phyloP scores from a whole-genome alignment of 1,140 invertebrate genomes.

The Druon quercuslanigerum region DNA sequence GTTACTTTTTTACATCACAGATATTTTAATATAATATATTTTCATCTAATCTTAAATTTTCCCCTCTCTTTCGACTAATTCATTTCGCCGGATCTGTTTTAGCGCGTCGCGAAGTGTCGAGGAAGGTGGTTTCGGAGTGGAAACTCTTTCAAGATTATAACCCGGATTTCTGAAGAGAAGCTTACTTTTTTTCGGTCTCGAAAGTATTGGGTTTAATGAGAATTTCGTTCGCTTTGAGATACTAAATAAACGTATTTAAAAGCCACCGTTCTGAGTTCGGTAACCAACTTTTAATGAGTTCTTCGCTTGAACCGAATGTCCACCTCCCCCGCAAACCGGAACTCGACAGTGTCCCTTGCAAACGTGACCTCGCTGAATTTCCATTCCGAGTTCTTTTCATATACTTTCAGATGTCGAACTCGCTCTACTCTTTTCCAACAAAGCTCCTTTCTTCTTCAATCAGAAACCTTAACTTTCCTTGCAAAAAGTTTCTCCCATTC shows the following conservation, averaged over 20 bases:
- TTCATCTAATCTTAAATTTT: slow-evolving; percentile 74
- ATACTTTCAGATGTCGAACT: not conserved
- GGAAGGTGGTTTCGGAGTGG: slow-evolving; percentile 48
- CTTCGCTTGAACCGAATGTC: slow-evolving; percentile 27
- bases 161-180: not conserved
- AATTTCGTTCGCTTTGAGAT: slow-evolving; percentile 11
- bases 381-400: slow-evolving; percentile 1
- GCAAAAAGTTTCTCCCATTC: not conserved
- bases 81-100: slow-evolving; percentile 48
- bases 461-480: not conserved
- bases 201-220: not conserved
- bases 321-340: slow-evolving; percentile 36
- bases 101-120: slow-evolving; percentile 50
- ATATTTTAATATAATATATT: slow-evolving; percentile 76
- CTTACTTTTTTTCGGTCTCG: not conserved
- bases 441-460: not conserved
- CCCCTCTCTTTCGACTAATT: slow-evolving; percentile 65
- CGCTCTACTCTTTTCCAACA: slow-evolving; percentile 8
- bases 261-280: not conserved
- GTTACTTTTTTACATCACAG: slow-evolving; percentile 77
- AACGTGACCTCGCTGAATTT: slow-evolving; percentile 15
- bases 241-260: slow-evolving; percentile 15
- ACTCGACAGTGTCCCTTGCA: slow-evolving; percentile 34
- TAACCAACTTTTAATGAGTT: slow-evolving; percentile 21
- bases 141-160: slow-evolving; percentile 11